These are phyloP conservation scores for Barbus barbus DNA, from an alignment of 2,113 vertebrate species.

Conservation along the genomic window DNA sequence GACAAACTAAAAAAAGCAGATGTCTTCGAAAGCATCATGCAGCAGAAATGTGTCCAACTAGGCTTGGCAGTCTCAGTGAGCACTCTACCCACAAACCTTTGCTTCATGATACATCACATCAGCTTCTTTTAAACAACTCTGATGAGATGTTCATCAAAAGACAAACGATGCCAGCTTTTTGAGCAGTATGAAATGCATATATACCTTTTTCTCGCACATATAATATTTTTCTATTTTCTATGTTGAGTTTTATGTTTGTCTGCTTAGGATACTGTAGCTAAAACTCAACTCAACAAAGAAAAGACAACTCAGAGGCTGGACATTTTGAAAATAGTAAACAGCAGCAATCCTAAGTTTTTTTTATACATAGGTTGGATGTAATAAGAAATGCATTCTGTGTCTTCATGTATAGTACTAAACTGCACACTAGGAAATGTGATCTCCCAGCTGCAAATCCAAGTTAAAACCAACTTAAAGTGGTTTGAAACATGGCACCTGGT, in stretches of 20 bases:
- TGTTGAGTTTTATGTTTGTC: conserved; percentile 20
- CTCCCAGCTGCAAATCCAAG: background rate
- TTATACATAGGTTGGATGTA: background rate
- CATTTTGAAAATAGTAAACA: background rate
- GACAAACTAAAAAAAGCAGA: conserved; percentile 66
- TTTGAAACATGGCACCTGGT: background rate
- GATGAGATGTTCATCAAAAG: background rate
- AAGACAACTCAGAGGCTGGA: background rate
- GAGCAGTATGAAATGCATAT: conserved; percentile 14
- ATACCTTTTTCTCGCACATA: conserved; percentile 22
- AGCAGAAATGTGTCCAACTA: conserved; percentile 69
- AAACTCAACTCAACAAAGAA: conserved; percentile 26
- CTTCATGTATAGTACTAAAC: background rate
- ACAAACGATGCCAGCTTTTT: conserved; percentile 4
- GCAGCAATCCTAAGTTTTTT: background rate
- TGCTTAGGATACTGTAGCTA: background rate
- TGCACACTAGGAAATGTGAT: background rate
- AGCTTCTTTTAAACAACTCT: background rate
- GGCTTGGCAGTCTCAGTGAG: conserved; percentile 85
- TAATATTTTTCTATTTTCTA: conserved; percentile 23
- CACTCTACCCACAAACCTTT: conserved; percentile 45
- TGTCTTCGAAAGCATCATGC: conserved; percentile 80
- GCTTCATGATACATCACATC: conserved; percentile 18
- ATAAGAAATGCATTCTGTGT: background rate
- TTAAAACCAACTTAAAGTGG: background rate